Conservation (phyloP, 2,797 vertebrate species). For the Poecilia velifera region DNA sequence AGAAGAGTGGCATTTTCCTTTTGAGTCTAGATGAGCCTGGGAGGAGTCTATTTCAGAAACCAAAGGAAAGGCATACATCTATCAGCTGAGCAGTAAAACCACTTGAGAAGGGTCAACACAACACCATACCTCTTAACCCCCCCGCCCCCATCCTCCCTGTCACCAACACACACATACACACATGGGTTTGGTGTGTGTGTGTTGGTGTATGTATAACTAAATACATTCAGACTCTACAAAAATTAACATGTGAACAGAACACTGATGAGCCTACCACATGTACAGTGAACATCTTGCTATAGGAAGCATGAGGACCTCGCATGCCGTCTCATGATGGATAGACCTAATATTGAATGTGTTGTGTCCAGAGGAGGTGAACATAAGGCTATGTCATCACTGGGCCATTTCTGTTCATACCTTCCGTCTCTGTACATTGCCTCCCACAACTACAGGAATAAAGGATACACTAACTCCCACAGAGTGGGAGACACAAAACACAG, state of each 20-base stretch:
- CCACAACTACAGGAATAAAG: slow-evolving; percentile 65
- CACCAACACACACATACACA: slow-evolving; percentile 2
- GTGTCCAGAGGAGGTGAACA: slow-evolving; percentile 70
- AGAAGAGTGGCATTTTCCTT: slow-evolving; percentile 67
- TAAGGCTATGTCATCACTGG: slow-evolving; percentile 75
- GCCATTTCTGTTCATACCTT: slow-evolving; percentile 68
- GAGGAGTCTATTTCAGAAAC: slow-evolving; percentile 50
- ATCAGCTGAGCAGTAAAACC: slow-evolving; percentile 65
- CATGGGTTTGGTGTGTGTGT: neutral
- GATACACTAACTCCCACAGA: slow-evolving; percentile 63
- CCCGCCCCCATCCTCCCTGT: neutral
- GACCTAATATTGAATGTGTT: slow-evolving; percentile 70
- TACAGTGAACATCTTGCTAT: slow-evolving; percentile 52
- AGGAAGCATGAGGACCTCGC: slow-evolving; percentile 55
- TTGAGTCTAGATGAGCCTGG: slow-evolving; percentile 62
- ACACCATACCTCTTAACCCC: slow-evolving; percentile 1
- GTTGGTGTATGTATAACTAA: slow-evolving; percentile 49
- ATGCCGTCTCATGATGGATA: slow-evolving; percentile 65
- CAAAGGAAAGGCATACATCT: slow-evolving; percentile 59
- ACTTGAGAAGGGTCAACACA: slow-evolving; percentile 63
- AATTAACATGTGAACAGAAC: slow-evolving; percentile 56
- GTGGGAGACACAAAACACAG: slow-evolving; percentile 44
- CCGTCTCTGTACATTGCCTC: slow-evolving; percentile 72
- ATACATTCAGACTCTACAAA: slow-evolving; percentile 62
- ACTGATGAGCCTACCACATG: slow-evolving; percentile 70